Percentiles rank a stretch among this genome's conserved stretches.
phyloP scores from a whole-genome alignment of 2,113 vertebrate genomes.

The Hypanus sabinus region DNA sequence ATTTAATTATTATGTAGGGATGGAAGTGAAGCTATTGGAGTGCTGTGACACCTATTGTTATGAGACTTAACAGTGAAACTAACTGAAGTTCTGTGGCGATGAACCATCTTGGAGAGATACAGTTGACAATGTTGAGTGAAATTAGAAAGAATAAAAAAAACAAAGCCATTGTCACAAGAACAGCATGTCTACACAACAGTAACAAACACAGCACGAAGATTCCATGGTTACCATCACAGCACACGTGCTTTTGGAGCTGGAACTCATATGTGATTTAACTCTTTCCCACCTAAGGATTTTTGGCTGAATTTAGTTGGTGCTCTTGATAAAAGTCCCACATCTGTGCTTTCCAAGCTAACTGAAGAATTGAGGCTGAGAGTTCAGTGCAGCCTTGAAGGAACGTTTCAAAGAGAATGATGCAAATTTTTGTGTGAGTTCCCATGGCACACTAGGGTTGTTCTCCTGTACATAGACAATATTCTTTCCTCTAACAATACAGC shows the following conservation, averaged over 20 bases:
- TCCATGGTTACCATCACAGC: neutral
- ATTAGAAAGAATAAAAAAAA: neutral
- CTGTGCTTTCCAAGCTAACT: neutral
- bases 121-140: neutral
- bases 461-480: neutral
- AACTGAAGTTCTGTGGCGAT: neutral
- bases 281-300: conserved; percentile 9
- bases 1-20: neutral
- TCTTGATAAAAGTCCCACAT: neutral
- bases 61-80: neutral
- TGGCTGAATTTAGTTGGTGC: neutral
- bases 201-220: neutral
- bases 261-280: neutral
- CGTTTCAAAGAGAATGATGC: neutral
- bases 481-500: neutral
- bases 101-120: neutral
- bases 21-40: neutral
- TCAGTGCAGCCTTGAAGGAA: neutral
- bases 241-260: neutral
- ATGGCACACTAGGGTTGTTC: too few species aligned
- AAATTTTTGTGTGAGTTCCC: neutral
- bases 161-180: neutral
- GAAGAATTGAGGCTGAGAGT: neutral
- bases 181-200: neutral
- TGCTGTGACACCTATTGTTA: neutral